Base-by-base conservation (phyloP, 2,797 vertebrate genomes). In the Danionella dracula region DNA sequence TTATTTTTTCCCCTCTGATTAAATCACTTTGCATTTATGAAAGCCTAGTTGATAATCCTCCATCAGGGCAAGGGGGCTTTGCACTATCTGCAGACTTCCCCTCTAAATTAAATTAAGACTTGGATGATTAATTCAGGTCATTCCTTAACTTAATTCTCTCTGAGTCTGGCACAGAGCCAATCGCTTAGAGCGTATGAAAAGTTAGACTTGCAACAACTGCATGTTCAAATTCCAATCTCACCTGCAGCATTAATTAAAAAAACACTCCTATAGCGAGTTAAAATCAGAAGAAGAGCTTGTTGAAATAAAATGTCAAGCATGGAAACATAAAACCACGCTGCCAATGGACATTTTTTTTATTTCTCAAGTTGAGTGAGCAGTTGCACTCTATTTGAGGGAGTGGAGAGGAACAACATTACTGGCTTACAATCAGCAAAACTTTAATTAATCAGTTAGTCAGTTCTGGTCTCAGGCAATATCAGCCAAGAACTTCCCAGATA, bases 91-190 rank as follows among this genome's bases (percentile, higher is more conserved):
- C 12, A 23, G 37, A 19, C 37, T 35, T 35, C 27, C 34, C 16
- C 41, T 38, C 49, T 48, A 29, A 66, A 60, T 53, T 37, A 54
- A 51, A 66, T 51, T 23, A 65, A 70, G 53, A 59, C 16, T 31
- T 35, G 41, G 19, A 34, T 51, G 48, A 66, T 66, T 66, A 38
- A 66, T 46, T 41, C 23, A 60, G 35, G 63, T 48, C 46, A 48
- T 15, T 65, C 61, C 13, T 13, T 54, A 65, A 58, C 34, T 59
- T 55, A 31, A 55, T 20, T 17, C 32, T 32, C 38, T 49, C 11
- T 4, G 38, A 40, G 20, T 13, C 19, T 51, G 61, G 31, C 40
- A 21, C 21, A 7, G 34, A 35, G 21, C 49, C 69, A 55, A 66
- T 40, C 34, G 34, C 62, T 48, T 32, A 4, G 7, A 11, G 41